Conservation (phyloP, 2,797 vertebrate genomes). For the Luscinia luscinia region DNA sequence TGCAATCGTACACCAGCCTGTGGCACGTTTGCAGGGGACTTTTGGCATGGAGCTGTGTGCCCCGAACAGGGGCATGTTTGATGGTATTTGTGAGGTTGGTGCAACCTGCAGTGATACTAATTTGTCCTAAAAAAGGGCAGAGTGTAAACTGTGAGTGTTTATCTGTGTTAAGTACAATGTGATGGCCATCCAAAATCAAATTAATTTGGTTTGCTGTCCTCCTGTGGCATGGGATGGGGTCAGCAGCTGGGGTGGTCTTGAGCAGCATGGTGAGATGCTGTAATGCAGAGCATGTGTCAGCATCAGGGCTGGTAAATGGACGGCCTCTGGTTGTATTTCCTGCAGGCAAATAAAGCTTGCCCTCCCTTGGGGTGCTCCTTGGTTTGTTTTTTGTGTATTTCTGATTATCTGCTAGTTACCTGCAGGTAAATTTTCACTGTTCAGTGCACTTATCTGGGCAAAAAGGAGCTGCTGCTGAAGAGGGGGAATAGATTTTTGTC, state of each 20-base stretch:
- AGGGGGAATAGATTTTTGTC: neutral
- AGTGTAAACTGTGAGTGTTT: neutral
- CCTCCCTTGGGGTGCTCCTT: neutral
- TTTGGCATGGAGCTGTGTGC: neutral
- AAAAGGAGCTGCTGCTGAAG: neutral
- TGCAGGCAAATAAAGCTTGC: neutral
- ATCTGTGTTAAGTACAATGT: neutral
- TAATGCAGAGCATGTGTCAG: neutral
- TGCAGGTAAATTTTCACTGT: neutral
- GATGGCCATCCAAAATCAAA: neutral
- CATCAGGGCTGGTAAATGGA: neutral
- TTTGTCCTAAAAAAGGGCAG: neutral
- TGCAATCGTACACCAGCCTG: neutral
- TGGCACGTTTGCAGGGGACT: neutral
- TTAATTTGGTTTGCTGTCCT: neutral
- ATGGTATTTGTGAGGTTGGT: neutral
- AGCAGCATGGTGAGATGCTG: accelerated
- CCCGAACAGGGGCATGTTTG: neutral
- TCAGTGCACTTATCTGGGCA: neutral
- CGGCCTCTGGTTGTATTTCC: neutral
- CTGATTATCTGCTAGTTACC: neutral
- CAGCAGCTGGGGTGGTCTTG: neutral
- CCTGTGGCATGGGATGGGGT: accelerated
- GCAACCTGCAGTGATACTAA: neutral
- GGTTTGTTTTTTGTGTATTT: neutral